phyloP scores from a whole-genome alignment of 2,113 vertebrate species.

The Neotoma lepida region DNA sequence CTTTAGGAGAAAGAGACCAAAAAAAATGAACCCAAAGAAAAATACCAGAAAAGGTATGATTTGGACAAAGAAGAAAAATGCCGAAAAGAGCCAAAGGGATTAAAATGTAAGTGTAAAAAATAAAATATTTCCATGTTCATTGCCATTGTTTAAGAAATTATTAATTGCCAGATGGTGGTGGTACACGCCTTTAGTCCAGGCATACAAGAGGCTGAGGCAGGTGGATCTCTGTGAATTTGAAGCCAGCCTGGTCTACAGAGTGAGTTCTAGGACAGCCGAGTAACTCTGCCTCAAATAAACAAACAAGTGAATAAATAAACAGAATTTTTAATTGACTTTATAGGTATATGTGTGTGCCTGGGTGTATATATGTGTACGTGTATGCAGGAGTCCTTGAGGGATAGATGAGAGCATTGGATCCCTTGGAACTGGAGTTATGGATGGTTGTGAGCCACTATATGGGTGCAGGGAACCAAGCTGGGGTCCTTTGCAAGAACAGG shows the following conservation, averaged over 20 bases:
- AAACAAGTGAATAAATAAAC: background rate
- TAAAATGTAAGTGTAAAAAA: constrained; percentile 88
- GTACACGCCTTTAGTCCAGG: background rate
- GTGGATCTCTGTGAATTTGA: background rate
- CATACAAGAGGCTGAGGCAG: background rate
- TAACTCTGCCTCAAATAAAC: background rate
- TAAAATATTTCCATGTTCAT: background rate
- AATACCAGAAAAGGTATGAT: constrained; percentile 88
- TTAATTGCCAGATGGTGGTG: background rate
- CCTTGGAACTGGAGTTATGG: background rate
- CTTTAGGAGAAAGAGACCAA: constrained; percentile 88
- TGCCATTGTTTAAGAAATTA: background rate
- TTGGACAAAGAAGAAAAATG: constrained; percentile 89
- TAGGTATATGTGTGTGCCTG: background rate
- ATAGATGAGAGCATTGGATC: background rate
- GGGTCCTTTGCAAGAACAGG: background rate
- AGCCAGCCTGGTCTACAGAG: background rate
- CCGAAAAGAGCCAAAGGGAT: constrained; percentile 86
- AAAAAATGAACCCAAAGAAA: constrained; percentile 91
- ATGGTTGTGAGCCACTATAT: background rate
- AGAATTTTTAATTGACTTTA: background rate
- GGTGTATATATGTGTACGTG: background rate
- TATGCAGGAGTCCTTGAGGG: background rate
- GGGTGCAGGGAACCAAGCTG: background rate
- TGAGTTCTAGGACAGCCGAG: background rate